Evolutionary conservation across 2,797 vertebrate species (phyloP).

Genomic region (Cirrhinus mrigala): DNA sequence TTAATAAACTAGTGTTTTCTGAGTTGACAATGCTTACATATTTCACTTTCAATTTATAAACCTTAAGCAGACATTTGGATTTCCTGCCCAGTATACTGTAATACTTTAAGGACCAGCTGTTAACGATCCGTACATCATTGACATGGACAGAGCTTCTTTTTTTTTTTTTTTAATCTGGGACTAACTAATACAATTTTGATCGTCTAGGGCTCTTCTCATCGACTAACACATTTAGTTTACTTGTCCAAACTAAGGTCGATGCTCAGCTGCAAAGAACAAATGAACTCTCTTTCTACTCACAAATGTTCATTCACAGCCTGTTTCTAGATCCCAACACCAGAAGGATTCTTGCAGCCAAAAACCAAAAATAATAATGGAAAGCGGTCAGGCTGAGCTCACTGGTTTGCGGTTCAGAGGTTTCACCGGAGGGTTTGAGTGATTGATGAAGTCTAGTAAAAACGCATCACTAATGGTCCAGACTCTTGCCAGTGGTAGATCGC

Average conservation of each 20-base stretch:
- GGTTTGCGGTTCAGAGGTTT: constrained; percentile 5
- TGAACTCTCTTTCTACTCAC: background rate
- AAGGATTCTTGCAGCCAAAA: background rate
- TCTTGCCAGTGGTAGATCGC: background rate
- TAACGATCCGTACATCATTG: background rate
- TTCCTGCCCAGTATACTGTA: background rate
- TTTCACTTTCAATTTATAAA: too few species aligned
- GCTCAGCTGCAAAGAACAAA: background rate
- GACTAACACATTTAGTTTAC: background rate
- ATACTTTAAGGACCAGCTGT: background rate
- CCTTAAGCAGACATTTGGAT: background rate
- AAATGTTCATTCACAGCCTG: background rate
- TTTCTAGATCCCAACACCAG: background rate
- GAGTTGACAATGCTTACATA: too few species aligned
- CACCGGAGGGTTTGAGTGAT: constrained; percentile 1
- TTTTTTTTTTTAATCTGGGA: background rate
- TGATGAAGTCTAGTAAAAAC: constrained; percentile 24
- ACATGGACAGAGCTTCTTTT: background rate
- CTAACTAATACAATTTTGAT: background rate
- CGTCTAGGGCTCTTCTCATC: background rate
- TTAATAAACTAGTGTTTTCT: too few species aligned
- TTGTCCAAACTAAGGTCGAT: background rate
- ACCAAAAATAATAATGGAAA: background rate
- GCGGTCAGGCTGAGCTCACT: background rate
- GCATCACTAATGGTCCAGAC: constrained; percentile 28